These are phyloP conservation scores for Deilephila elpenor DNA, from an alignment of 2,888 invertebrate genomes.

Conservation along the genomic window DNA sequence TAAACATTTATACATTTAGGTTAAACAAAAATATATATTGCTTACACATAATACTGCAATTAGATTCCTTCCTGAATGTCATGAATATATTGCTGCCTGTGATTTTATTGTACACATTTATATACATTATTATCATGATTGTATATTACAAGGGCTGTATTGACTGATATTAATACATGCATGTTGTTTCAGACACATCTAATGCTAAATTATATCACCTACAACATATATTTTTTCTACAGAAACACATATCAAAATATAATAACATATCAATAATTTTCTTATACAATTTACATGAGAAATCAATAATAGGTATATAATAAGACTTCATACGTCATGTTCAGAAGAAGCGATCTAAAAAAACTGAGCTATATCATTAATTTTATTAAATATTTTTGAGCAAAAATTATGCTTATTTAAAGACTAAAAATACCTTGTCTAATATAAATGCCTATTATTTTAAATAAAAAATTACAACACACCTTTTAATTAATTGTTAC, in stretches of 20 bases:
- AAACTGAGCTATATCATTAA: slow-evolving; percentile 19
- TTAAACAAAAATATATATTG: slow-evolving; percentile 74
- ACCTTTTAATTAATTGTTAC: neutral
- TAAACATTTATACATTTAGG: slow-evolving; percentile 78
- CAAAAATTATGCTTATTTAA: slow-evolving; percentile 51
- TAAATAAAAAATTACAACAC: slow-evolving; percentile 27
- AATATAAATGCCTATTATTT: slow-evolving; percentile 30
- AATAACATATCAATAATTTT: slow-evolving; percentile 16
- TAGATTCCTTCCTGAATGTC: slow-evolving; percentile 62
- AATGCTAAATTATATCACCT: neutral
- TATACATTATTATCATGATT: slow-evolving; percentile 26
- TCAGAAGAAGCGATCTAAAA: slow-evolving; percentile 7
- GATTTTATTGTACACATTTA: slow-evolving; percentile 26
- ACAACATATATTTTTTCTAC: neutral
- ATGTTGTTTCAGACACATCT: neutral
- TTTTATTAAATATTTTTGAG: slow-evolving; percentile 23
- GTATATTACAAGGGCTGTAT: neutral
- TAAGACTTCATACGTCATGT: slow-evolving; percentile 12
- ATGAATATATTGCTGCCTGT: slow-evolving; percentile 48
- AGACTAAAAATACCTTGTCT: slow-evolving; percentile 49
- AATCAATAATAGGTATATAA: slow-evolving; percentile 13
- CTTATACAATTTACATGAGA: neutral
- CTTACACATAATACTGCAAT: slow-evolving; percentile 79
- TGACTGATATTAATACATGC: neutral
- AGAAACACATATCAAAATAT: slow-evolving; percentile 22